Base-by-base conservation (phyloP, 2,888 invertebrate genomes). In the Rhodophaea formosa region DNA sequence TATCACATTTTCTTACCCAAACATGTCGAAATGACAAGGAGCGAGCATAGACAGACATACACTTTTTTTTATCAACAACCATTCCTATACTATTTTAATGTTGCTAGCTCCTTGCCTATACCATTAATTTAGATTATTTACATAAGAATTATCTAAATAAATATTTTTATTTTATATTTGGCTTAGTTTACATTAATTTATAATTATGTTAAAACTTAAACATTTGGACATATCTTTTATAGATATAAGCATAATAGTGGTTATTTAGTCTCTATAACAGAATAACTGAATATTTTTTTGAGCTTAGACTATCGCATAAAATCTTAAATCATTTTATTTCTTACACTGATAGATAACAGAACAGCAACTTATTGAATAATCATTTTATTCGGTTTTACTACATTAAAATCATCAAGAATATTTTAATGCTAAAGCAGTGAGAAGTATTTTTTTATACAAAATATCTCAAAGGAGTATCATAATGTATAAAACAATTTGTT, bases 1-100 rank as follows among this genome's bases (percentile, higher is more conserved):
- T 74, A 78, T 76, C 78, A 77, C 75, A 78, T 72, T 72, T 56
- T 53, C 35, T 58, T 59, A 56, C 35, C 54, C 39, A 51, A 45
- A 15, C 15, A 49, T 42, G 17, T 23, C 43, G 8, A 51, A 17
- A 49, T 32, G 32, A 35, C 32, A 32, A 51, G 16, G 32, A 35
- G 35, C 35, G 6, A 32, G 6, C 10, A 16, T 35, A 7, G 30
- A 49, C 15, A 46, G 23, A n/a, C 39, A 39, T 39, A 10, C 12
- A 12, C 6, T 39, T n/a, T 39, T 1, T 12, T 5, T 39, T 12
- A n/a, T 3, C 10, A 39, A 39, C 39, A 39, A n/a, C 39, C 14
- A 30, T 35, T 35, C 16, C 16, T 3, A 35, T 16, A n/a, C 10
- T 39, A 12, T 39, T 39, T 39, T 39, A 16, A 17, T 49, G 14